These are phyloP conservation scores for Porites lutea DNA, from an alignment of 64 coral and sea anemone species.

Conservation along the genomic window DNA sequence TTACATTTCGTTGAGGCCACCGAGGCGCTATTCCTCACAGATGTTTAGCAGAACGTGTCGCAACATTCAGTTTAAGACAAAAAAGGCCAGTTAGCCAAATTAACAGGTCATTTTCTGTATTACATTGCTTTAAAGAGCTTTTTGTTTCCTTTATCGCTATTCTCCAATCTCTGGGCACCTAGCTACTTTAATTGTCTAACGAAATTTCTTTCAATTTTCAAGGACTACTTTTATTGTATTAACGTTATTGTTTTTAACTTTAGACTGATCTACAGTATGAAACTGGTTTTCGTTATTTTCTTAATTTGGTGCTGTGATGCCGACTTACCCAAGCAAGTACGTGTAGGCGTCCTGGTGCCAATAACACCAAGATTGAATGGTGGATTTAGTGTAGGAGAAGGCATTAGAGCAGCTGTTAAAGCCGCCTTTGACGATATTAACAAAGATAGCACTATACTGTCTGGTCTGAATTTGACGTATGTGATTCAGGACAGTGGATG, in stretches of 20 bases:
- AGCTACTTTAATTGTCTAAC: no score
- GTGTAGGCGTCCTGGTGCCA: background rate
- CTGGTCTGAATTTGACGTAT: slow-evolving; percentile 21
- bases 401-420: slow-evolving; percentile 17
- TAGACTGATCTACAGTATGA: background rate
- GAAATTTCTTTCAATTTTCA: no score
- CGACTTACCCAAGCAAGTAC: background rate
- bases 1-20: no score
- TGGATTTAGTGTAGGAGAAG: background rate
- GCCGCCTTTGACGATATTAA: slow-evolving; percentile 21
- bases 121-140: no score
- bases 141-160: no score
- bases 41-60: no score
- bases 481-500: slow-evolving; percentile 25
- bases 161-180: no score
- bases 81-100: no score
- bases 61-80: no score
- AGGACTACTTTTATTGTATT: no score
- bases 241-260: background rate
- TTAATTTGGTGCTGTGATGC: background rate
- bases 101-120: no score
- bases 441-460: background rate
- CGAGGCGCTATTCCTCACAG: no score
- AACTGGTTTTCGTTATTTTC: background rate
- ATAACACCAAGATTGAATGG: background rate